Percentiles rank a stretch among this genome's conserved stretches.
phyloP scores from a whole-genome alignment of 2,888 invertebrate species.

The Chloromyia formosa region DNA sequence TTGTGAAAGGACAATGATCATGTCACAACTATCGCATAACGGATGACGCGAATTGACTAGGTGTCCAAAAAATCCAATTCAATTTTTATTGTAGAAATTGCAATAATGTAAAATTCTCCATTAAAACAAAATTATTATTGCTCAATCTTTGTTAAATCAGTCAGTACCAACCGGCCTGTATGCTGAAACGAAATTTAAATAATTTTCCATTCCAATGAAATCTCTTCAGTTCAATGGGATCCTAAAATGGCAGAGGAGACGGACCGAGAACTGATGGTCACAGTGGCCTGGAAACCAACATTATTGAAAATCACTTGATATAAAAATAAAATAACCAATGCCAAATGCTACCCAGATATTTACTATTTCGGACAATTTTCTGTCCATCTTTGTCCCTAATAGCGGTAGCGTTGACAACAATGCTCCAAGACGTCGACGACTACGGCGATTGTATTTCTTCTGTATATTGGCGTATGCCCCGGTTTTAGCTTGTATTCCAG shows the following conservation, averaged over 20 bases:
- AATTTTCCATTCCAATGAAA: neutral
- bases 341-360: slow-evolving; percentile 46
- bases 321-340: slow-evolving; percentile 42
- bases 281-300: slow-evolving; percentile 13
- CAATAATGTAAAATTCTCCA: no score
- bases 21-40: no score
- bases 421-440: neutral
- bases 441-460: slow-evolving; percentile 35
- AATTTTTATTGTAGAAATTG: no score
- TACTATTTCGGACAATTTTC: slow-evolving; percentile 45
- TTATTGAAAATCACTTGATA: slow-evolving; percentile 37
- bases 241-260: no score
- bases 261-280: neutral
- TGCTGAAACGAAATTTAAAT: neutral
- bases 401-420: neutral
- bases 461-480: slow-evolving; percentile 11
- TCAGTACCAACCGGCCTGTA: no score
- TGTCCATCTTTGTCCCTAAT: slow-evolving; percentile 41
- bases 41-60: no score
- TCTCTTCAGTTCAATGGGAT: neutral
- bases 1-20: no score
- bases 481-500: neutral
- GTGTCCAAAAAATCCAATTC: no score
- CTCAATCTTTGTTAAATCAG: no score
- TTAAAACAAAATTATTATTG: no score